phyloP scores from a whole-genome alignment of 2,113 vertebrate genomes.

The Lonchura striata region DNA sequence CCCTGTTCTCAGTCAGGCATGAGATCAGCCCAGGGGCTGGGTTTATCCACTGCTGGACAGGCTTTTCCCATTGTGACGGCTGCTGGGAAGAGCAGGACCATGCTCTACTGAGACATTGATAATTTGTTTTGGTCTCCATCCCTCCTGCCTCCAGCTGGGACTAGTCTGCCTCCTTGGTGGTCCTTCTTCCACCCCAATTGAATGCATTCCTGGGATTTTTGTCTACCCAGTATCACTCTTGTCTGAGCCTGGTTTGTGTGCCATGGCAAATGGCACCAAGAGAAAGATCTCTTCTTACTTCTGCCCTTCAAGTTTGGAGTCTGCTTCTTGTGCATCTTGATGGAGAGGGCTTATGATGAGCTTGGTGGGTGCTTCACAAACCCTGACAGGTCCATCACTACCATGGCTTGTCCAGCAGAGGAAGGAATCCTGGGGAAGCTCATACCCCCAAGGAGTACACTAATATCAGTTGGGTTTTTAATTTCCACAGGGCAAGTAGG shows the following conservation, averaged over 20 bases:
- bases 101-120: not conserved
- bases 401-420: not conserved
- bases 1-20: not conserved
- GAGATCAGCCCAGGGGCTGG: accelerated
- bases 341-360: not conserved
- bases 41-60: not conserved
- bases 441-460: not conserved
- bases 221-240: not conserved
- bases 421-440: not conserved
- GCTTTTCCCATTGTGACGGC: not conserved
- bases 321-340: not conserved
- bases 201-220: not conserved
- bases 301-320: not conserved
- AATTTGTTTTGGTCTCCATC: not conserved
- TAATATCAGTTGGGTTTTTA: not conserved
- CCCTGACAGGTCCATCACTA: not conserved
- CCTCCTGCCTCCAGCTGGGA: not conserved
- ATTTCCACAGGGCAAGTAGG: not conserved
- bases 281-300: not conserved
- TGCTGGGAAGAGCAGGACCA: not conserved
- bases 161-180: not conserved
- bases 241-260: accelerated
- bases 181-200: not conserved
- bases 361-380: not conserved
- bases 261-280: accelerated